These are phyloP conservation scores for Sarotherodon lohbergeri DNA, from an alignment of 2,113 vertebrate species.

Conservation along the genomic window DNA sequence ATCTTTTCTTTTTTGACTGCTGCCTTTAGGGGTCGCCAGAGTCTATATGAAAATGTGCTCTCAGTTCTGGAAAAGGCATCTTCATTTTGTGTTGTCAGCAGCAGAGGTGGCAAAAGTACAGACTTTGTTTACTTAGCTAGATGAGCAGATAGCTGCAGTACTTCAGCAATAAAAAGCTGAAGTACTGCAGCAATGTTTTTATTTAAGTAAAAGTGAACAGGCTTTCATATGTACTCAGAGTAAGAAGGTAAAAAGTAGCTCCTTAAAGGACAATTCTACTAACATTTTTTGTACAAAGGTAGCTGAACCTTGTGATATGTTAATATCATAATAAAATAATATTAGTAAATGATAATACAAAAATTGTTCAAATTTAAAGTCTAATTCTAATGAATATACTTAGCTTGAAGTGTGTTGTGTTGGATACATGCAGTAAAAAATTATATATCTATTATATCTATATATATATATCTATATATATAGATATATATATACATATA, in stretches of 20 bases:
- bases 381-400: neutral
- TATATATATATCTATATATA: neutral
- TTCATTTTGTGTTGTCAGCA: neutral
- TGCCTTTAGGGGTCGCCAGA: neutral
- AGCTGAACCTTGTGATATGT: neutral
- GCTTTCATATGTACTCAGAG: neutral
- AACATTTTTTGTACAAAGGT: neutral
- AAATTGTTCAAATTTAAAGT: neutral
- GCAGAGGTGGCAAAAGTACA: neutral
- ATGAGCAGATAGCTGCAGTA: neutral
- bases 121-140: neutral
- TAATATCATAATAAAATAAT: neutral
- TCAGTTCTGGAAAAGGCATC: accelerated
- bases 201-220: neutral
- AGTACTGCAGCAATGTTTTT: neutral
- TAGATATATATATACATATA: neutral
- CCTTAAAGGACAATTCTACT: neutral
- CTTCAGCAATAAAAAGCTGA: neutral
- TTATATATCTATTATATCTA: neutral
- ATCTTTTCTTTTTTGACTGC: neutral
- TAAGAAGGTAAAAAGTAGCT: neutral
- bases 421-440: neutral
- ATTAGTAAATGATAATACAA: neutral
- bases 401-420: neutral
- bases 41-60: neutral